Evolutionary conservation across 1,140 invertebrate genomes (phyloP), one percentile per base, ranked within the genome.

Genomic region (Acromyrmex heyeri): DNA sequence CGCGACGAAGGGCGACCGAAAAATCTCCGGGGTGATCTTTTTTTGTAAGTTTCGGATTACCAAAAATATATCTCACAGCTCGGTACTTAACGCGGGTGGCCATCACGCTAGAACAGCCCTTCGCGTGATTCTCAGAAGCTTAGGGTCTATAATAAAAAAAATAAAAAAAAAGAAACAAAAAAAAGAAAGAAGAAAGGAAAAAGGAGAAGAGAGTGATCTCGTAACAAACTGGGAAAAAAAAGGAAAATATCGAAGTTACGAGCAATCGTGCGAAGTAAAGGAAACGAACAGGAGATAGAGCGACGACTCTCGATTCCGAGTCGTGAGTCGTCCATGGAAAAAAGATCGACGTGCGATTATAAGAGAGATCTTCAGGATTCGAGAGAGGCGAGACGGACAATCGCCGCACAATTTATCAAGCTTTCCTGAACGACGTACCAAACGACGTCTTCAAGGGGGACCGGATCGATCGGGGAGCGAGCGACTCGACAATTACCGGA

Each of bases 71-170:
- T 93, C 92, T 88, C 87, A 87, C 91, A 87, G 55, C 91, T 90
- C 88, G 86, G 88, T 91, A 79, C 70, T 92, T 92, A 67, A 93
- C 92, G 93, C 93, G 93, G 93, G 93, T 94, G 93, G 93, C 88
- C 93, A 85, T 87, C 82, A 81, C 81, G 55, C 79, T 89, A 89
- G 88, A 82, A 72, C 88, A 87, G 77, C 81, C 81, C 86, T 82
- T 86, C 38, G 64, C 83, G 30, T 75, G 72, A 77, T 92, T 92
- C 91, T 79, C 79, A 76, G 91, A 92, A 92, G 76, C 62, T 72
- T 73, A 67, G 65, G 79, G 30, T 86, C 83, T 65, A 55, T 57
- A 78, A 78, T 67, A 62, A 72, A 75, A 76, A 69, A 65, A 59
- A 81, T 34, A 53, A 67, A n/a, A 82, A 75, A 24, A 30, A 30